Percentiles rank a stretch among this genome's conserved stretches.
These are phyloP conservation scores for Botia kubotai DNA, from an alignment of 2,797 vertebrate species.

Conservation along the genomic window DNA sequence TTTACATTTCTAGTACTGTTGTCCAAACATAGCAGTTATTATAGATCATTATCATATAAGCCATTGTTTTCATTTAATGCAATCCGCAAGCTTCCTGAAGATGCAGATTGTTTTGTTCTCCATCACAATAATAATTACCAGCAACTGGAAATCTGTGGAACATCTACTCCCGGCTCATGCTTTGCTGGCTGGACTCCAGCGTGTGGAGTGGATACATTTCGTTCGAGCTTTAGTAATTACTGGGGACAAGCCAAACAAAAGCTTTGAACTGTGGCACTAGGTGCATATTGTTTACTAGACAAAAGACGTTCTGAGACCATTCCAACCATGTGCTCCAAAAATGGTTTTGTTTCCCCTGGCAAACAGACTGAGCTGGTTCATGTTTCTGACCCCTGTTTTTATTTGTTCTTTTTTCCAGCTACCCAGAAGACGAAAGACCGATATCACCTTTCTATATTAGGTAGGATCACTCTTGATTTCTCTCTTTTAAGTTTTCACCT, in stretches of 20 bases:
- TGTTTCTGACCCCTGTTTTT: conserved; percentile 54
- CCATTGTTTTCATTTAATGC: not conserved
- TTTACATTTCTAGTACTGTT: not conserved
- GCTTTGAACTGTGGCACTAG: conserved; percentile 65
- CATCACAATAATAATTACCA: conserved; percentile 3
- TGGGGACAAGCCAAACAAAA: conserved; percentile 72
- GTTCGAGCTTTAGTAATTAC: conserved; percentile 70
- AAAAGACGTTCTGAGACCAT: conserved; percentile 64
- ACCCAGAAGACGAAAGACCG: conserved; percentile 87
- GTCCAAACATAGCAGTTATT: not conserved
- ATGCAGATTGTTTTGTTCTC: conserved; percentile 10
- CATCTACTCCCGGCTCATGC: conserved; percentile 62
- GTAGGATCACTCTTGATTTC: conserved; percentile 71
- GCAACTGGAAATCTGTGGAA: conserved; percentile 16
- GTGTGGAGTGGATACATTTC: conserved; percentile 45
- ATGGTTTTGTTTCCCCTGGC: conserved; percentile 30
- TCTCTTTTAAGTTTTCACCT: not conserved
- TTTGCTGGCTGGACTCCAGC: conserved; percentile 56
- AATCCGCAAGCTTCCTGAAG: conserved; percentile 10
- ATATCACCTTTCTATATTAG: conserved; percentile 93
- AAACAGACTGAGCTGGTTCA: conserved; percentile 37
- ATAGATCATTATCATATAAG: not conserved
- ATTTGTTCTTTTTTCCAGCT: conserved; percentile 76
- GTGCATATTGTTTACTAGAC: conserved; percentile 73
- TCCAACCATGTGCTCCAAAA: conserved; percentile 54